A percentile compares a stretch with the other conserved stretches of the same genome.
phyloP scores from a whole-genome alignment of 2,888 invertebrate species.

The Lochmaea capreae region DNA sequence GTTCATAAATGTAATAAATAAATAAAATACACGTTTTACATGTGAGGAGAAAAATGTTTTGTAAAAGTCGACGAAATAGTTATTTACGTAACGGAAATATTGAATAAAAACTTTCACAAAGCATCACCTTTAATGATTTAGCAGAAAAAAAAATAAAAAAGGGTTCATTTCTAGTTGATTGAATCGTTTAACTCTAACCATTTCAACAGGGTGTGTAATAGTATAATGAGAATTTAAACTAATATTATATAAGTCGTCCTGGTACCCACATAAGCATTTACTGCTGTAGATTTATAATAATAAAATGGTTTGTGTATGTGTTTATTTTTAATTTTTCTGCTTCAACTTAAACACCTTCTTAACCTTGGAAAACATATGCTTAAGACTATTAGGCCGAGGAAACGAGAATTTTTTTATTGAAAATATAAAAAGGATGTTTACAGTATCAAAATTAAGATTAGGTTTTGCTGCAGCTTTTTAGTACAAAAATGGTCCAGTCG shows the following conservation, averaged over 20 bases:
- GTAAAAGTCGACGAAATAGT: too few relatives aligned
- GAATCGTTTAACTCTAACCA: slow-evolving; percentile 12
- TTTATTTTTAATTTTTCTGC: slow-evolving; percentile 2
- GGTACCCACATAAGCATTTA: slow-evolving; percentile 19
- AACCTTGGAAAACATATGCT: slow-evolving; percentile 10
- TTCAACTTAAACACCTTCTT: not conserved
- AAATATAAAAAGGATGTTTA: too few relatives aligned
- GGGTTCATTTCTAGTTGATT: not conserved
- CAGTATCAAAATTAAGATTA: too few relatives aligned
- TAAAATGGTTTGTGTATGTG: slow-evolving; percentile 4
- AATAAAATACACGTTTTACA: too few relatives aligned
- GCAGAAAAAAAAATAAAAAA: not conserved
- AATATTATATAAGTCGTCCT: slow-evolving; percentile 10
- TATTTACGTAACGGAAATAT: too few relatives aligned
- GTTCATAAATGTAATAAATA: too few relatives aligned
- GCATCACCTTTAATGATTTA: not conserved
- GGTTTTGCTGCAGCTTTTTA: too few relatives aligned
- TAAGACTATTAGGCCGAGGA: not conserved
- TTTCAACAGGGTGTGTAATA: not conserved
- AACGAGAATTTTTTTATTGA: too few relatives aligned
- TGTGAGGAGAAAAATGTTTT: too few relatives aligned
- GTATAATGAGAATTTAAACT: slow-evolving; percentile 11
- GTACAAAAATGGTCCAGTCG: too few relatives aligned
- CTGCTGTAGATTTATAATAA: slow-evolving; percentile 12
- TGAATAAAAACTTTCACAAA: too few relatives aligned